Conservation (phyloP, 2,797 vertebrate species). For the Gymnoscopelus microlampas region DNA sequence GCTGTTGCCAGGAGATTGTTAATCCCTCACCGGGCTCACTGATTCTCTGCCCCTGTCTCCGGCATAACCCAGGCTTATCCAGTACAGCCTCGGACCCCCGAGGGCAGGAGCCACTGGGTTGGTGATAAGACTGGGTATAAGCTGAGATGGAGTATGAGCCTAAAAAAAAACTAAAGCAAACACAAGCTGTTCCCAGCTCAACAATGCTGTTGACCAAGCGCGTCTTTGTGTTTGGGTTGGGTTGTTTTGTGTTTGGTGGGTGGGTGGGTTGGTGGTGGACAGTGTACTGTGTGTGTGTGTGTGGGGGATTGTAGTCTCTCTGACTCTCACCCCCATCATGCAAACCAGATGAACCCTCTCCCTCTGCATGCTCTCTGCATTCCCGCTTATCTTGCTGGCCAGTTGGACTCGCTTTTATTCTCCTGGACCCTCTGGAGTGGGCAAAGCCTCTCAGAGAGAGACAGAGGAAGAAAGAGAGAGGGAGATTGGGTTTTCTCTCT, state of each 20-base stretch:
- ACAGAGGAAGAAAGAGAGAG: conserved; percentile 29
- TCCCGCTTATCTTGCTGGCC: conserved; percentile 74
- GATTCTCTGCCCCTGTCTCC: conserved; percentile 38
- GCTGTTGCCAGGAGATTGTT: conserved; percentile 43
- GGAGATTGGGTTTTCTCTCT: conserved; percentile 52
- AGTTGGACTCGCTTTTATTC: conserved; percentile 78
- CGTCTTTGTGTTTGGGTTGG: conserved; percentile 57
- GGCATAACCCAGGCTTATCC: conserved; percentile 39
- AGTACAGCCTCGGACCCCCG: conserved; percentile 45
- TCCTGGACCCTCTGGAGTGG: conserved; percentile 70
- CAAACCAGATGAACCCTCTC: conserved; percentile 65
- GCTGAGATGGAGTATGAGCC: conserved; percentile 34
- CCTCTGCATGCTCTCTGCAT: conserved; percentile 57
- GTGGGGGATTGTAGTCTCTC: conserved; percentile 33
- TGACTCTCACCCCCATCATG: conserved; percentile 59
- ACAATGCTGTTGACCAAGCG: conserved; percentile 69
- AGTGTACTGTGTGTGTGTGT: conserved; percentile 8
- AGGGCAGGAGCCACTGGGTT: conserved; percentile 62
- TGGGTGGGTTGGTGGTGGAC: conserved; percentile 3
- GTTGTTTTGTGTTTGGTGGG: conserved; percentile 2
- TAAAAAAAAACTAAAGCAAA: conserved; percentile 42
- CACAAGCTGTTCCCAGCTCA: conserved; percentile 54
- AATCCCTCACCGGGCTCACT: conserved; percentile 11
- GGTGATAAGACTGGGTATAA: conserved; percentile 61
- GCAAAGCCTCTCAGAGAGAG: conserved; percentile 64